phyloP scores from a whole-genome alignment of 1,140 invertebrate genomes.

The Ectropis grisescens region DNA sequence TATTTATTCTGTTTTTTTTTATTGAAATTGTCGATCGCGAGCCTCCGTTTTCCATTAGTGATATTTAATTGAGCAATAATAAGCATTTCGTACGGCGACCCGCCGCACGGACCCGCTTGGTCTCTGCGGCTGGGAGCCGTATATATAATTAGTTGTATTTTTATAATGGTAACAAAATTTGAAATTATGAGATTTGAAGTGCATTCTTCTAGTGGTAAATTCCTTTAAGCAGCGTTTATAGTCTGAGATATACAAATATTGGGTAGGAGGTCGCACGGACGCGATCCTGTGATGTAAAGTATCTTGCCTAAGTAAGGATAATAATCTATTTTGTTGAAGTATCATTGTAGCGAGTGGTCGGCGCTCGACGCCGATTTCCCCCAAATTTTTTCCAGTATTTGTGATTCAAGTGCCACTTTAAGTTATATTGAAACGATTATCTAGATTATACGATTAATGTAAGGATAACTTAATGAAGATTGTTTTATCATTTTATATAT shows the following conservation, averaged over 20 bases:
- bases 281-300: slow-evolving; percentile 39
- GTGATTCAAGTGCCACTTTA: slow-evolving; percentile 74
- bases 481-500: slow-evolving; percentile 73
- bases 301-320: slow-evolving; percentile 52
- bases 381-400: slow-evolving; percentile 73
- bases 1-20: slow-evolving; percentile 57
- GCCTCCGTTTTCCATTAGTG: slow-evolving; percentile 65
- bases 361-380: slow-evolving; percentile 56
- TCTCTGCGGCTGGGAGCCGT: too few species aligned
- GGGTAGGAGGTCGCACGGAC: slow-evolving; percentile 9
- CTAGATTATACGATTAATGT: slow-evolving; percentile 71
- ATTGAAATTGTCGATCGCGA: slow-evolving; percentile 52
- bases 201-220: slow-evolving; percentile 67
- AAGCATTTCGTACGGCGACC: too few species aligned
- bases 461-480: slow-evolving; percentile 72
- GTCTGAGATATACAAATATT: slow-evolving; percentile 24
- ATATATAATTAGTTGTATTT: slow-evolving; percentile 25
- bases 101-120: too few species aligned
- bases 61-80: slow-evolving; percentile 72
- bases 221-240: slow-evolving; percentile 15
- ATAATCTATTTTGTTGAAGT: slow-evolving; percentile 45
- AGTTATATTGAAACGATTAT: slow-evolving; percentile 73
- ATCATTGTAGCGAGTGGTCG: slow-evolving; percentile 24
- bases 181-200: slow-evolving; percentile 66
- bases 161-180: slow-evolving; percentile 52